A percentile compares a stretch with the other conserved stretches of the same genome.
These are phyloP conservation scores for Pissodes strobi DNA, from an alignment of 1,140 invertebrate genomes.

Conservation along the genomic window DNA sequence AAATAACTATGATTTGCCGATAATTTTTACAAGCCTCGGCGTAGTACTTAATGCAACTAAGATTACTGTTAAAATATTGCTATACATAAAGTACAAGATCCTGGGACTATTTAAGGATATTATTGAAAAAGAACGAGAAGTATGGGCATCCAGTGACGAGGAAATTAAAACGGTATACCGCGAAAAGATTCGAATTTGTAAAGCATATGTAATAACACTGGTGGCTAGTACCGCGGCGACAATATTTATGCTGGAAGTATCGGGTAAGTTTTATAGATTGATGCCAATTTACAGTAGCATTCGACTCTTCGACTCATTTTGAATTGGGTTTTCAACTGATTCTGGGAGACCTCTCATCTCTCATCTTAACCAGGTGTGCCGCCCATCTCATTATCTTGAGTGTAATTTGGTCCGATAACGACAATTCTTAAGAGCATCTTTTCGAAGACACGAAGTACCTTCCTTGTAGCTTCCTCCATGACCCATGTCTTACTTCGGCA, in stretches of 20 bases:
- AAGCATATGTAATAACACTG: neutral
- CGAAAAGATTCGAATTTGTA: neutral
- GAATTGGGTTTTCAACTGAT: too few species aligned
- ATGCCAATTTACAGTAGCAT: too few species aligned
- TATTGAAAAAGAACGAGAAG: slow-evolving; percentile 8
- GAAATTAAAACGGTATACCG: slow-evolving; percentile 6
- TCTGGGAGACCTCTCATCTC: too few species aligned
- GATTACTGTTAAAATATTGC: slow-evolving; percentile 10
- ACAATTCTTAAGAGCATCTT: too few species aligned
- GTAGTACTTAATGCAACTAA: slow-evolving; percentile 17
- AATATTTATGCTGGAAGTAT: neutral
- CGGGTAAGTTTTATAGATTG: slow-evolving; percentile 6
- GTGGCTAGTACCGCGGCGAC: neutral
- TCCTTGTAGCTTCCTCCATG: too few species aligned
- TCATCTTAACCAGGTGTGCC: too few species aligned
- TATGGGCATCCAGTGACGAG: slow-evolving; percentile 1
- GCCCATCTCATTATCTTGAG: too few species aligned
- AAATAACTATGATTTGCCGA: neutral
- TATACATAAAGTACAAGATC: slow-evolving; percentile 1
- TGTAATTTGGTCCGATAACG: too few species aligned
- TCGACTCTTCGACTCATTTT: too few species aligned
- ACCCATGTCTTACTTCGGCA: too few species aligned
- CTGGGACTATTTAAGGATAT: slow-evolving; percentile 2
- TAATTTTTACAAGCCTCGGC: slow-evolving; percentile 9
- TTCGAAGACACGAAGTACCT: too few species aligned